Base-by-base conservation (phyloP, 2,797 vertebrate species). In the Rhinella marina region DNA sequence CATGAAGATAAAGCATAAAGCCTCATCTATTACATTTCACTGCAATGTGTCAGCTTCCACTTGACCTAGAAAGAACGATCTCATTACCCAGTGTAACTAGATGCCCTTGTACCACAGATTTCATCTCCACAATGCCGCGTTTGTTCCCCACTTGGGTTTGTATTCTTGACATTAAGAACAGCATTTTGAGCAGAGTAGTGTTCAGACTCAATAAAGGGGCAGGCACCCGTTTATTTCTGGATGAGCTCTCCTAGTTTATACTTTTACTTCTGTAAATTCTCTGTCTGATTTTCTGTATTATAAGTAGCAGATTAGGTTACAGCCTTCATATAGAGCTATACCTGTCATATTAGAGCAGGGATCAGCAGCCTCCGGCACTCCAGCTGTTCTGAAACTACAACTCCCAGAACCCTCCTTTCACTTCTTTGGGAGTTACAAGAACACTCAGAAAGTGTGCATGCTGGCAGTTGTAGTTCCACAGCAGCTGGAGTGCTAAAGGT, bases 71-170 rank as follows among this genome's bases (percentile, higher is more conserved):
- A 75, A 75, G 41, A 73, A 12, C 70, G 2, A 72, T 76, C 73
- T 76, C 27, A 57, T 32, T 27, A 52, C 41, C 13, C 75, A 76
- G 29, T 62, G 84, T 85, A 48, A 85, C 56, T 77, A 59, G 78
- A 80, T 80, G 78, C 56, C 78, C 56, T 59, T 80, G 78, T 61
- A 59, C 77, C 78, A 23, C 56, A 61, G 27, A 32, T 12, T 59
- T 80, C 56, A 29, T 59, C 77, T 76, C 73, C 75, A 77, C 75
- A 54, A 54, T 77, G 75, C 75, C 0, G 48, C 12, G 0, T 52
- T 76, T 76, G 73, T 76, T 76, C 73, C 41, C 48, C 73, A 52
- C 50, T 25, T 7, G 23, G 48, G 21, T 23, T 54, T 77, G 75
- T 77, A 77, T 25, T 77, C 50, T 54, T 77, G 41, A 75, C 72